These are phyloP conservation scores for Manacus vitellinus DNA, from an alignment of 2,113 vertebrate species.

Conservation along the genomic window DNA sequence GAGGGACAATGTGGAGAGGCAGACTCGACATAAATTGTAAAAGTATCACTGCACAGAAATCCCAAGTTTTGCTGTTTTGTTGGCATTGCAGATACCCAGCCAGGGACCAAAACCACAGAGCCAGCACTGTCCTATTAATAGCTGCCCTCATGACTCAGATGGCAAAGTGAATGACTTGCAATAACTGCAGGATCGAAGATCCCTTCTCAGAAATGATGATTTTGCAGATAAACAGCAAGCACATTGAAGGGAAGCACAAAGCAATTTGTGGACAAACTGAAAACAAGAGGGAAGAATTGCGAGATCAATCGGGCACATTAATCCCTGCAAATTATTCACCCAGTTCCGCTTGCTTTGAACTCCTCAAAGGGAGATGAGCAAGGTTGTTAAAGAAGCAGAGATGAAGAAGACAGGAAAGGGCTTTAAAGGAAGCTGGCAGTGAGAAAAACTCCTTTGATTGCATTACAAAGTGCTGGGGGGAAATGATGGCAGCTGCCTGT, in stretches of 20 bases:
- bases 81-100: neutral
- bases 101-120: neutral
- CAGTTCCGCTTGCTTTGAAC: neutral
- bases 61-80: neutral
- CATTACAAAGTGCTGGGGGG: neutral
- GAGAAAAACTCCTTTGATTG: conserved; percentile 27
- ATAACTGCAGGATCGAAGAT: conserved; percentile 3
- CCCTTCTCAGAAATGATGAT: conserved; percentile 43
- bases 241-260: neutral
- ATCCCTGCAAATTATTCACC: conserved; percentile 37
- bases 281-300: neutral
- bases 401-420: conserved; percentile 40
- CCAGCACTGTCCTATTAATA: conserved; percentile 29
- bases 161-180: conserved; percentile 26
- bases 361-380: conserved; percentile 16
- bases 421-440: neutral
- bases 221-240: conserved; percentile 54
- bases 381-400: conserved; percentile 32
- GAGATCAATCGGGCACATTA: conserved; percentile 16
- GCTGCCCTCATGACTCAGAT: neutral
- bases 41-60: neutral
- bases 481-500: neutral
- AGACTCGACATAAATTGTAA: neutral
- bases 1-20: neutral
- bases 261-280: conserved; percentile 4